Conservation (phyloP, 2,113 vertebrate species). For the Amazona guildingii region DNA sequence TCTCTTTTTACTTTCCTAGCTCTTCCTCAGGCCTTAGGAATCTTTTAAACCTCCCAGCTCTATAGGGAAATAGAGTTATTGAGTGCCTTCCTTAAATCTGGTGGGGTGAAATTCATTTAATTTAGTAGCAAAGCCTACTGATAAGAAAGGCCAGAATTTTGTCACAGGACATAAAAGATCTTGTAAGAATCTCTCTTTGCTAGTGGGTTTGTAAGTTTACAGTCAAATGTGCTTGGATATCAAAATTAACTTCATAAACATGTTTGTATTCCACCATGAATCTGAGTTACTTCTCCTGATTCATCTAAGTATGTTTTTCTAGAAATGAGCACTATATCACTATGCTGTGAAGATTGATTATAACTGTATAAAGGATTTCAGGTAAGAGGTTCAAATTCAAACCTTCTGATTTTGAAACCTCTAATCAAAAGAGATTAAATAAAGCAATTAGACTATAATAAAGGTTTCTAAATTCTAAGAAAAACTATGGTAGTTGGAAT, state of each 20-base stretch:
- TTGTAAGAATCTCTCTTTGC: not conserved
- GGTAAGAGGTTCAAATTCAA: not conserved
- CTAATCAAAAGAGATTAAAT: slow-evolving; percentile 21
- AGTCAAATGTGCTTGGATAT: not conserved
- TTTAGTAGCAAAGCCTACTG: not conserved
- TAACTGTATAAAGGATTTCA: not conserved
- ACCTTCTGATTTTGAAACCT: slow-evolving; percentile 36
- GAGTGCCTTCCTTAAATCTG: not conserved
- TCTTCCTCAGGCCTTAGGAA: not conserved
- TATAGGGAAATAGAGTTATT: not conserved
- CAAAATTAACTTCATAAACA: slow-evolving; percentile 38
- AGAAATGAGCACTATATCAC: not conserved
- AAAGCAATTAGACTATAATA: slow-evolving; percentile 18
- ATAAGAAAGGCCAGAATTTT: not conserved
- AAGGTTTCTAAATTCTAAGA: not conserved
- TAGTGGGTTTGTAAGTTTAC: not conserved
- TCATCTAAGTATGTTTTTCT: slow-evolving; percentile 9
- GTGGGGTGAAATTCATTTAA: slow-evolving; percentile 7
- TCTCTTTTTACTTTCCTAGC: not conserved
- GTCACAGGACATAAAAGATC: not conserved
- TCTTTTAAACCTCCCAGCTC: not conserved
- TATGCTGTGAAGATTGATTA: not conserved
- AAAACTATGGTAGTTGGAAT: not conserved
- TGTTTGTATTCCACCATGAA: not conserved
- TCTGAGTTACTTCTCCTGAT: not conserved